These are phyloP conservation scores for Catostomus latipinnis DNA, from an alignment of 2,797 vertebrate species.

Conservation along the genomic window DNA sequence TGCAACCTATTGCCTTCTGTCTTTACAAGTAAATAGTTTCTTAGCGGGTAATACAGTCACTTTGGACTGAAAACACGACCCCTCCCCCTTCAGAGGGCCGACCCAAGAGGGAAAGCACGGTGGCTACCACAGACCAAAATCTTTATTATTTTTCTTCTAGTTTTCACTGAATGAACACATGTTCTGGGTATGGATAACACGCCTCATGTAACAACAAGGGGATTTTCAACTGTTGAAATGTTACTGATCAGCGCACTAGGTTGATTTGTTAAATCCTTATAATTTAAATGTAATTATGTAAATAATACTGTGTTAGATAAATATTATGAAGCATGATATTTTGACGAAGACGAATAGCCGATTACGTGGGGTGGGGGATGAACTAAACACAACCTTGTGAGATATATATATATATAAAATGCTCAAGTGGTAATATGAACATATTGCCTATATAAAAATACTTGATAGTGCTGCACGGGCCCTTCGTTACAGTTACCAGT, in stretches of 20 bases:
- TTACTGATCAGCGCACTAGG: not conserved
- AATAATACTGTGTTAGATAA: conserved; percentile 5
- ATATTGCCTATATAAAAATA: no score
- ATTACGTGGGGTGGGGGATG: not conserved
- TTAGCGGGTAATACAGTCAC: conserved; percentile 15
- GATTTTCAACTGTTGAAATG: not conserved
- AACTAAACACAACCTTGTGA: not conserved
- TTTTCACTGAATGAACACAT: not conserved
- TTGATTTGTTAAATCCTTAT: not conserved
- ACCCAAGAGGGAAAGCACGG: conserved; percentile 34
- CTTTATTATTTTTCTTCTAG: not conserved
- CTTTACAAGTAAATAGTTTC: not conserved
- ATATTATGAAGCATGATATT: not conserved
- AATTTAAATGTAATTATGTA: not conserved
- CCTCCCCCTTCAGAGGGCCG: conserved; percentile 37
- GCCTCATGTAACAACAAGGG: not conserved
- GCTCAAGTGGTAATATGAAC: not conserved
- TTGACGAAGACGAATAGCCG: not conserved
- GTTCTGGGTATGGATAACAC: not conserved
- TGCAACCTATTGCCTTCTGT: not conserved
- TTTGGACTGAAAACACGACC: conserved; percentile 44
- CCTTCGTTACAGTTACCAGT: conserved; percentile 25
- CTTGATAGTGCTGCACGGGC: not conserved
- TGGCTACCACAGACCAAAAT: conserved; percentile 27
- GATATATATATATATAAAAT: not conserved